A percentile compares a stretch with the other conserved stretches of the same genome.
phyloP scores from a whole-genome alignment of 2,113 vertebrate species.

The Zosterops hypoxanthus region DNA sequence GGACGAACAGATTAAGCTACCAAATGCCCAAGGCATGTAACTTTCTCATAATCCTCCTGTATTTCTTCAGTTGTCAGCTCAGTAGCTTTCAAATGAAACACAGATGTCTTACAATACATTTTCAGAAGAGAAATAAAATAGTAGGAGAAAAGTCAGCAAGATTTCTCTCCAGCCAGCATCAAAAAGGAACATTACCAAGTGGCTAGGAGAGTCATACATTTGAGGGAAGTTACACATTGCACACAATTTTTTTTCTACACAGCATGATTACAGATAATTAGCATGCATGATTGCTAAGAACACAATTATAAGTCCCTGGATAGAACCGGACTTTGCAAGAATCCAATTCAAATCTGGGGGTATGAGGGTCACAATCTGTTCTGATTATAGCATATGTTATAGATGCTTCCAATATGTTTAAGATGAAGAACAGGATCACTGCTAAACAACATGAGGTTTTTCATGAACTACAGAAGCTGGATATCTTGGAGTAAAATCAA shows the following conservation, averaged over 20 bases:
- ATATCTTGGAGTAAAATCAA: neutral
- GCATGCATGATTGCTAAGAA: neutral
- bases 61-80: neutral
- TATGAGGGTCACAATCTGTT: slow-evolving; percentile 37
- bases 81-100: neutral
- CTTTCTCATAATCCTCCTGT: neutral
- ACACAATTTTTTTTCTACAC: neutral
- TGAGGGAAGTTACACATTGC: neutral
- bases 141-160: neutral
- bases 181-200: neutral
- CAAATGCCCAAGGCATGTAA: neutral
- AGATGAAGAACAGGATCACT: neutral
- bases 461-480: neutral
- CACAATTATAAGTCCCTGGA: neutral
- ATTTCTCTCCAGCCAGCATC: neutral
- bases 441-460: neutral
- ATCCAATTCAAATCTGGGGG: neutral
- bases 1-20: neutral
- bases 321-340: neutral
- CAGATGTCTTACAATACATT: neutral
- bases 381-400: slow-evolving; percentile 15
- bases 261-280: slow-evolving; percentile 3
- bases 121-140: neutral
- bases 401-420: slow-evolving; percentile 6
- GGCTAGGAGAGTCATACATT: neutral